A percentile compares a stretch with the other conserved stretches of the same genome.
These are phyloP conservation scores for Nansenia antarctica DNA, from an alignment of 2,113 vertebrate genomes.

Conservation along the genomic window DNA sequence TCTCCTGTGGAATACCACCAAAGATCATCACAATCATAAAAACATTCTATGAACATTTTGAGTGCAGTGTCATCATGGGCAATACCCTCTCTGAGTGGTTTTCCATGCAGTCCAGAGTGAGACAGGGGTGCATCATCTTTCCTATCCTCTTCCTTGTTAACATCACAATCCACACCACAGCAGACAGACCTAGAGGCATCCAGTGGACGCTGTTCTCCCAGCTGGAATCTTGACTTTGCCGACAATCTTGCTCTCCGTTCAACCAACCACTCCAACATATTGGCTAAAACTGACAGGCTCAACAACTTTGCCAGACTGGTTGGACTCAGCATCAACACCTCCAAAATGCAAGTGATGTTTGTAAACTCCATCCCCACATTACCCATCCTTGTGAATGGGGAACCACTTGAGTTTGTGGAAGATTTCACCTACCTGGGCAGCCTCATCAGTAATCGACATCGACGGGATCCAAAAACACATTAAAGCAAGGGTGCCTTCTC, in stretches of 20 bases:
- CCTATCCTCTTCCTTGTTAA: conserved; percentile 6
- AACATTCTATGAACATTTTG: not conserved
- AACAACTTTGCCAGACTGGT: too few species aligned
- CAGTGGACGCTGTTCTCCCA: not conserved
- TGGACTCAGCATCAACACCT: too few species aligned
- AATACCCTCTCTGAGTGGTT: not conserved
- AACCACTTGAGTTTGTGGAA: not conserved
- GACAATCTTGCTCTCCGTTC: not conserved
- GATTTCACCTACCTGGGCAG: conserved; percentile 11
- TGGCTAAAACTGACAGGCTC: too few species aligned
- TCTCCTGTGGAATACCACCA: not conserved
- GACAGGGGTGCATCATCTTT: conserved; percentile 8
- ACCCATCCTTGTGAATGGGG: not conserved
- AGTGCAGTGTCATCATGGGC: conserved; percentile 3
- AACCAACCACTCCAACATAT: too few species aligned
- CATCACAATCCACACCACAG: conserved; percentile 10
- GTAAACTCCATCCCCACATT: not conserved
- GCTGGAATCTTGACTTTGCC: conserved; percentile 1
- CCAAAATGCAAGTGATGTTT: too few species aligned
- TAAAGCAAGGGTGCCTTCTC: not conserved
- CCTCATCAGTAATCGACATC: conserved; percentile 5
- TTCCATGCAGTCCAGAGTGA: too few species aligned
- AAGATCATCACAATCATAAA: not conserved
- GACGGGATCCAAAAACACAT: conserved; percentile 12
- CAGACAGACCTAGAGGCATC: conserved; percentile 10